phyloP scores from a whole-genome alignment of 2,113 vertebrate genomes.

The Corythoichthys haematopterus region DNA sequence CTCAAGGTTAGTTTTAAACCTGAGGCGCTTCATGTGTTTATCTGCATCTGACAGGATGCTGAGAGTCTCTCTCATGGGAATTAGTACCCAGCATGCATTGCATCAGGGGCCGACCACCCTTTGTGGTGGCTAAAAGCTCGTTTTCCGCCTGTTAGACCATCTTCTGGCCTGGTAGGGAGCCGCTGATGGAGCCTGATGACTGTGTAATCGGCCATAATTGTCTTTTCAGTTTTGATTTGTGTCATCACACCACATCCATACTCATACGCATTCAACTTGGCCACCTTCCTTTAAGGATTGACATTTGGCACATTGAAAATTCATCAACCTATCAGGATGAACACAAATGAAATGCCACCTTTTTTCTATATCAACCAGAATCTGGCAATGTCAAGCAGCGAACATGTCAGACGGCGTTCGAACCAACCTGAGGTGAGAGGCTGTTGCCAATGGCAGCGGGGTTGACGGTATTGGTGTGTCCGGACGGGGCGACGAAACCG shows the following conservation, averaged over 20 bases:
- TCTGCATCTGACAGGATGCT: slow-evolving; percentile 60
- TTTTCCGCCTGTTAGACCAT: slow-evolving; percentile 99
- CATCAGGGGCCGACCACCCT: slow-evolving; percentile 84
- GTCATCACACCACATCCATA: slow-evolving; percentile 85
- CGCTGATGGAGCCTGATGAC: slow-evolving; percentile 91
- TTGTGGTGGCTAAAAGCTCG: slow-evolving; percentile 98
- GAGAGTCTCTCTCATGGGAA: slow-evolving; percentile 65
- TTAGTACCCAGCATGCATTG: slow-evolving; percentile 68
- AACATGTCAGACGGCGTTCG: slow-evolving; percentile 15
- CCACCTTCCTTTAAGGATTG: slow-evolving; percentile 39
- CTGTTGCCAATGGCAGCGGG: slow-evolving; percentile 90
- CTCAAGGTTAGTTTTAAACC: slow-evolving; percentile 34
- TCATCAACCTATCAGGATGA: slow-evolving; percentile 56
- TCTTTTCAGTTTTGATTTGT: slow-evolving; percentile 99
- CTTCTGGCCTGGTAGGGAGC: slow-evolving; percentile 81
- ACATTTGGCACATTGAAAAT: slow-evolving; percentile 57
- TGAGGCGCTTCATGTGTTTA: slow-evolving; percentile 64
- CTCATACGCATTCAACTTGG: slow-evolving; percentile 51
- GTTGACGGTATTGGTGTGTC: slow-evolving; percentile 90
- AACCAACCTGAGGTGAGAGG: slow-evolving; percentile 97
- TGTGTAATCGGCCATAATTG: slow-evolving; percentile 99
- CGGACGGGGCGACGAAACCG: slow-evolving; percentile 86
- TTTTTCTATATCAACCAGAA: slow-evolving; percentile 50
- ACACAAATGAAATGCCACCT: slow-evolving; percentile 59
- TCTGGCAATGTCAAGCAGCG: slow-evolving; percentile 45